Percentiles rank a stretch among this genome's conserved stretches.
Evolutionary conservation across 2,797 vertebrate genomes (phyloP).

Genomic region (Erethizon dorsatum): DNA sequence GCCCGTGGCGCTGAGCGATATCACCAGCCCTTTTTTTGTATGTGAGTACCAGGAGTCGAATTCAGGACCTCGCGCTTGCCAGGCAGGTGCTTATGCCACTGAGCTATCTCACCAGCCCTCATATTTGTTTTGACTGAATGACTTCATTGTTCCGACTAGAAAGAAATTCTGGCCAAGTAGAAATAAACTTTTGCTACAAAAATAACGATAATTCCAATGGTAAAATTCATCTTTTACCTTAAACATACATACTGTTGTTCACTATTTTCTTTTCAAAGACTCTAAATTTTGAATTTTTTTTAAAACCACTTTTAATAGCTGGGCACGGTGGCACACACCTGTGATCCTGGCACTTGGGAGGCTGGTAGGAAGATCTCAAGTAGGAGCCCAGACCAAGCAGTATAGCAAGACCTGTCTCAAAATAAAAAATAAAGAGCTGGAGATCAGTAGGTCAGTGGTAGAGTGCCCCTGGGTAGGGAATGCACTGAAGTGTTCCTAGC

Average conservation of each 20-base stretch:
- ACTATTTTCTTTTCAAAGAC: constrained; percentile 45
- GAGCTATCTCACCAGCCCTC: not conserved
- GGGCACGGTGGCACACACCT: not conserved
- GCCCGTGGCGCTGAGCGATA: too few relatives aligned
- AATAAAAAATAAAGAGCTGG: not conserved
- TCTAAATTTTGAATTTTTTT: constrained; percentile 31
- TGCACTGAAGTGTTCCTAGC: constrained; percentile 13
- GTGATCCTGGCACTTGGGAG: not conserved
- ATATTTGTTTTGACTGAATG: constrained; percentile 66
- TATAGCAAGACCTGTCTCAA: not conserved
- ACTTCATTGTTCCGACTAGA: constrained; percentile 42
- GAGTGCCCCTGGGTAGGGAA: not conserved
- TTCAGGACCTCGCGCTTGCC: too few relatives aligned
- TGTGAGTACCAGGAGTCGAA: too few relatives aligned
- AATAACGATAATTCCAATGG: constrained; percentile 40
- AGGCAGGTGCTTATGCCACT: too few relatives aligned
- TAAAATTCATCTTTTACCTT: constrained; percentile 61
- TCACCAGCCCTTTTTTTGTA: too few relatives aligned
- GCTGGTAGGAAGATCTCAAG: not conserved
- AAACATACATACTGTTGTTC: not conserved
- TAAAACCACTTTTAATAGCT: not conserved
- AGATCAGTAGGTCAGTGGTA: not conserved
- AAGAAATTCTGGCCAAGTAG: constrained; percentile 60
- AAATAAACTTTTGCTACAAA: constrained; percentile 63
- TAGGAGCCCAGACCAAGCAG: not conserved